These are phyloP conservation scores for Apoda limacodes DNA, from an alignment of 2,888 invertebrate genomes.

Conservation along the genomic window DNA sequence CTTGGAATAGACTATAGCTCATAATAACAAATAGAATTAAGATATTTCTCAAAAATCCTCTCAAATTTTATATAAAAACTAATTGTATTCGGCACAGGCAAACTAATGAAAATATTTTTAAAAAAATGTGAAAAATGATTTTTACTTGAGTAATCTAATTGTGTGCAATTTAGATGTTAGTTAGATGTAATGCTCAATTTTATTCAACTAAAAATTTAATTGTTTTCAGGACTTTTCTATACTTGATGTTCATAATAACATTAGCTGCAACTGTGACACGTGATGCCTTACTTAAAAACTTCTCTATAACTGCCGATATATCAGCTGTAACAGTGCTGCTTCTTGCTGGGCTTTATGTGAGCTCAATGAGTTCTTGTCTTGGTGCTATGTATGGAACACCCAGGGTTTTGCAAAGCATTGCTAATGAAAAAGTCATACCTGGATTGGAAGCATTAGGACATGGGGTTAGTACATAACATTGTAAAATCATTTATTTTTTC, in stretches of 20 bases:
- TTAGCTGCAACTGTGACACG: slow-evolving; percentile 90
- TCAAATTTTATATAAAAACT: slow-evolving; percentile 1
- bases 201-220: not conserved
- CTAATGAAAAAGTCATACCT: slow-evolving; percentile 95
- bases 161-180: too few relatives aligned
- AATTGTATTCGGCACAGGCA: not conserved
- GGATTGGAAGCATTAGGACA: slow-evolving; percentile 86
- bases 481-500: slow-evolving; percentile 3
- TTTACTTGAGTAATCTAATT: not conserved
- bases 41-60: too few relatives aligned
- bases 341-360: slow-evolving; percentile 93
- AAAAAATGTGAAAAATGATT: slow-evolving; percentile 1
- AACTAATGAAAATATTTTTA: not conserved
- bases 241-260: slow-evolving; percentile 89
- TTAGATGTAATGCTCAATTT: too few relatives aligned
- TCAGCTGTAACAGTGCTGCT: slow-evolving; percentile 85
- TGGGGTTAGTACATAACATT: slow-evolving; percentile 76
- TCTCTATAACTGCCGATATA: slow-evolving; percentile 93
- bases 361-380: slow-evolving; percentile 94
- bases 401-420: slow-evolving; percentile 93
- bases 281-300: slow-evolving; percentile 77
- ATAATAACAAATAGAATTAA: too few relatives aligned
- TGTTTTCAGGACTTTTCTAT: slow-evolving; percentile 81
- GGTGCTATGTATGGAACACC: slow-evolving; percentile 98
- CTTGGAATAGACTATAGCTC: too few relatives aligned